Evolutionary conservation across 1,140 invertebrate species (phyloP).

Genomic region (Anagrus nilaparvatae): DNA sequence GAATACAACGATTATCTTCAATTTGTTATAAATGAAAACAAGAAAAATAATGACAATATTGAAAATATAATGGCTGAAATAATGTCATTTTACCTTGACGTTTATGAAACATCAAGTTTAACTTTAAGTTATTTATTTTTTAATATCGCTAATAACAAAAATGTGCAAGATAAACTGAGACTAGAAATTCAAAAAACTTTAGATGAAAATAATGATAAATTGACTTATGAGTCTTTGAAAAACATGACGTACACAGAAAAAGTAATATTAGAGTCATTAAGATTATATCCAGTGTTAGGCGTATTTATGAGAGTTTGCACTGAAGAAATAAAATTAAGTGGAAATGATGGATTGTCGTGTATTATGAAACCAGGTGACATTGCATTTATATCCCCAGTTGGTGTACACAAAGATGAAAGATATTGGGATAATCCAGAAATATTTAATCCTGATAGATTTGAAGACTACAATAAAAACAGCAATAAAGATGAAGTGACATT

Average conservation of each 20-base stretch:
- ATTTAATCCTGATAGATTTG: slow-evolving; percentile 56
- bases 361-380: slow-evolving; percentile 21
- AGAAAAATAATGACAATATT: slow-evolving; percentile 22
- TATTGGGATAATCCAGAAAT: slow-evolving; percentile 49
- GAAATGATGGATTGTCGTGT: slow-evolving; percentile 17
- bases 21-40: slow-evolving; percentile 19
- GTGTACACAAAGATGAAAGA: slow-evolving; percentile 37
- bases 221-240: slow-evolving; percentile 50
- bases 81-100: slow-evolving; percentile 56
- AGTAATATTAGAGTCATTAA: slow-evolving; percentile 41
- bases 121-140: slow-evolving; percentile 49
- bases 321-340: slow-evolving; percentile 15
- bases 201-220: slow-evolving; percentile 36
- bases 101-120: slow-evolving; percentile 59
- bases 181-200: slow-evolving; percentile 48
- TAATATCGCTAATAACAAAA: slow-evolving; percentile 49
- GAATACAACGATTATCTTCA: slow-evolving; percentile 28
- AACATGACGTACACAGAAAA: slow-evolving; percentile 53
- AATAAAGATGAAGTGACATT: slow-evolving; percentile 23
- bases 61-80: slow-evolving; percentile 48
- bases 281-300: slow-evolving; percentile 13
- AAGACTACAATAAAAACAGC: slow-evolving; percentile 28
- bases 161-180: slow-evolving; percentile 50
- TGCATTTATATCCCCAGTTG: slow-evolving; percentile 27
- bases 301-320: slow-evolving; percentile 17